Percentiles rank a stretch among this genome's conserved stretches.
phyloP scores from a whole-genome alignment of 2,797 vertebrate genomes.

The Melanotaenia boesemani region DNA sequence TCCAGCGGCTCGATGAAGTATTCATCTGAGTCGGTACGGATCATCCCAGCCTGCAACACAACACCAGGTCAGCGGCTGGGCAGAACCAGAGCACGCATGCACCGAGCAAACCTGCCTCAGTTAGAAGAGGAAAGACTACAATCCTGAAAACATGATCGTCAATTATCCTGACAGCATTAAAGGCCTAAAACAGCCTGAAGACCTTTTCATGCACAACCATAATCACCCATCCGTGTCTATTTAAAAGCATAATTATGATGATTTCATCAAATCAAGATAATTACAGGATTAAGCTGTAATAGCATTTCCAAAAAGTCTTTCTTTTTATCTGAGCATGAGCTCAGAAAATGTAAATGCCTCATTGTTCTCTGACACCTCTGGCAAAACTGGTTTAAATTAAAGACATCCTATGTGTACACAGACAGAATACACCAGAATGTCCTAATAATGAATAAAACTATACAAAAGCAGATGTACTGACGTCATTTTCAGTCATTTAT shows the following conservation, averaged over 20 bases:
- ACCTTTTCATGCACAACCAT: neutral
- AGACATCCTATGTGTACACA: neutral
- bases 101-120: neutral
- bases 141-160: neutral
- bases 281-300: neutral
- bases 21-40: slow-evolving; percentile 92
- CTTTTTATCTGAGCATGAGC: neutral
- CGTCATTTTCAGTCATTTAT: slow-evolving; percentile 5
- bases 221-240: neutral
- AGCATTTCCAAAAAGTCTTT: neutral
- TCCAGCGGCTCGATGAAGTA: slow-evolving; percentile 98
- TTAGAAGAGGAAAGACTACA: neutral
- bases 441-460: neutral
- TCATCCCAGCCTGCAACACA: slow-evolving; percentile 92
- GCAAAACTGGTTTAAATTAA: neutral
- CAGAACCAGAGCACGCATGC: neutral
- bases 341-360: slow-evolving; percentile 7
- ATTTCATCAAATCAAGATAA: neutral
- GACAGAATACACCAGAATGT: neutral
- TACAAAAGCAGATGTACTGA: neutral
- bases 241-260: neutral
- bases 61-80: neutral
- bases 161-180: accelerated
- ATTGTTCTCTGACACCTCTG: neutral
- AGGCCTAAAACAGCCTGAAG: neutral